Evolutionary conservation across 2,113 vertebrate species (phyloP).

Genomic region (Lophochroa leadbeateri): DNA sequence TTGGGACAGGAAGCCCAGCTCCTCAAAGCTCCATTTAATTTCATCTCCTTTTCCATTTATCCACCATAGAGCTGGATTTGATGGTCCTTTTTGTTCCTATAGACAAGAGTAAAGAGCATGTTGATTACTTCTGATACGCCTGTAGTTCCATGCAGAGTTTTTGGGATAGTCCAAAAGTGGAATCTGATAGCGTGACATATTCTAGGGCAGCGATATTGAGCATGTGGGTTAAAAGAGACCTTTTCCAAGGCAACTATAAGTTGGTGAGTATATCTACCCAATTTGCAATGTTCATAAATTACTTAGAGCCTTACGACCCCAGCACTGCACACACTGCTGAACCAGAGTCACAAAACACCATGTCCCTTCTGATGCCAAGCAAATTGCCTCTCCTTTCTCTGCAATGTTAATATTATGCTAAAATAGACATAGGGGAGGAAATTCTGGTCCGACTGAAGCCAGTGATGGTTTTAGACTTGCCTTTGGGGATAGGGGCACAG

Average conservation of each 20-base stretch:
- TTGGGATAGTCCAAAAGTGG: neutral
- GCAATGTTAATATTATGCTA: neutral
- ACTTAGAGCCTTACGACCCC: neutral
- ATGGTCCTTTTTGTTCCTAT: conserved; percentile 38
- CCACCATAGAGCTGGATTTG: conserved; percentile 82
- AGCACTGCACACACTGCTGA: neutral
- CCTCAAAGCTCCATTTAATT: conserved; percentile 79
- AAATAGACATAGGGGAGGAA: neutral
- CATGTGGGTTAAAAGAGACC: neutral
- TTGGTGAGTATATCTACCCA: neutral
- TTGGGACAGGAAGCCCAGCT: conserved; percentile 74
- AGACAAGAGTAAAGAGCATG: neutral
- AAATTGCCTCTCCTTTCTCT: neutral
- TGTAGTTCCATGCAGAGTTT: neutral
- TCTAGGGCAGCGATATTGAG: neutral
- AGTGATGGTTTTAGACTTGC: neutral
- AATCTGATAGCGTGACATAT: neutral
- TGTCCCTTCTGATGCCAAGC: neutral
- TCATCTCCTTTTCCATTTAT: conserved; percentile 70
- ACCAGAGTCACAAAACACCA: neutral
- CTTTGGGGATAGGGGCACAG: neutral
- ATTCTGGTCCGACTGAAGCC: neutral
- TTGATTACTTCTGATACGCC: neutral
- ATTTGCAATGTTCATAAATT: neutral
- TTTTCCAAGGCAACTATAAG: neutral